Evolutionary conservation across 2,888 invertebrate species (phyloP), one percentile per base, ranked within the genome.

Genomic region (Leptinotarsa juncta): DNA sequence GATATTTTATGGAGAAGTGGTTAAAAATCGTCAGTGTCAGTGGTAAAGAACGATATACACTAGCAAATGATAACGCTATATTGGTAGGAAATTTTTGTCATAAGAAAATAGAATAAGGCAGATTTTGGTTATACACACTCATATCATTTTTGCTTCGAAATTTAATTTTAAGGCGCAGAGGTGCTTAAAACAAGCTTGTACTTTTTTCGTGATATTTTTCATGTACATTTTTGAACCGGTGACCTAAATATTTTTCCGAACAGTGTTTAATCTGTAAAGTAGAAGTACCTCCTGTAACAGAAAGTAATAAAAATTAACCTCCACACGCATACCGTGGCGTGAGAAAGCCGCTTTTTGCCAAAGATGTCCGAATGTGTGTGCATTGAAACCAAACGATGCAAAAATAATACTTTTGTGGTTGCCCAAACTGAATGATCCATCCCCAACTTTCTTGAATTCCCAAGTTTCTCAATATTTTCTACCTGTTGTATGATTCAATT

Each of bases 121-220:
- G 91, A 91, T 91, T 91, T 91, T 90, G 90, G 90, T 90, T 90
- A 90, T 90, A 90, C 90, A 90, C 90, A 88, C 88, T 88, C 88
- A 88, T 88, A 88, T 88, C 88, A 88, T 88, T 87, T 86, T 89
- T 87, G 86, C 88, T 89, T 89, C 88, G 87, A 88, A 88, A 87
- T 89, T 88, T 90, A 90, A 90, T 90, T 91, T 91, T 92, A 92
- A 92, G 92, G 92, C 92, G 92, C 92, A 91, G 91, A 92, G 91
- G 92, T 92, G 92, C 91, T 92, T 90, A 90, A 91, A 91, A 91
- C 91, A 91, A 91, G 91, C 91, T 92, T 92, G 92, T 91, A 91
- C 91, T 91, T 91, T 91, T 91, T 89, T 90, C 90, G 89, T 91
- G 91, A 91, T 91, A 90, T 90, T 86, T 62, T 89, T 85, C 82